Evolutionary conservation across 2,113 vertebrate genomes (phyloP).

Genomic region (Muscicapa adusta): DNA sequence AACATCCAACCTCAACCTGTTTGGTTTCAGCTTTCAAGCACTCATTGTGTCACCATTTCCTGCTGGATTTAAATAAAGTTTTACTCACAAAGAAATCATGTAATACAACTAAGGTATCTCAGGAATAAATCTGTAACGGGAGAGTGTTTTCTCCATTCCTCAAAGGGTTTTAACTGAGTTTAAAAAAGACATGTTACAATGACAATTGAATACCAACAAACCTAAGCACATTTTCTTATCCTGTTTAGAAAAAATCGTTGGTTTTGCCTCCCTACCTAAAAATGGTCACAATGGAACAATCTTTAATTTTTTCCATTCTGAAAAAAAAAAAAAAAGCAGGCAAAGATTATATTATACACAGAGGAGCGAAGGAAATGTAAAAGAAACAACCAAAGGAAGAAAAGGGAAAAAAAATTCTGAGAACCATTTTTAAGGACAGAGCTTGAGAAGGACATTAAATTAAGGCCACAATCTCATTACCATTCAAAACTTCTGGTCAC

Average conservation of each 20-base stretch:
- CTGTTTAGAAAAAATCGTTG: not conserved
- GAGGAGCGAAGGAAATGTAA: not conserved
- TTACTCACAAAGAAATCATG: not conserved
- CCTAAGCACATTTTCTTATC: not conserved
- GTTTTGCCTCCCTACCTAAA: not conserved
- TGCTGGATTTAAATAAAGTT: not conserved
- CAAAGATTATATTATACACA: not conserved
- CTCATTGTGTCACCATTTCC: not conserved
- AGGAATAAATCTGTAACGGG: not conserved
- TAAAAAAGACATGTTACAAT: not conserved
- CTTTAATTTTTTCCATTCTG: not conserved
- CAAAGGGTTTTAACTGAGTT: not conserved
- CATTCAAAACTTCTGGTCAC: not conserved
- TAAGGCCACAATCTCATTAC: not conserved
- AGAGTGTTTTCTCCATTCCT: not conserved
- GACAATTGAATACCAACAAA: not conserved
- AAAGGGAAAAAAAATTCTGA: not conserved
- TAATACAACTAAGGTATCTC: not conserved
- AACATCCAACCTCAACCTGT: not conserved
- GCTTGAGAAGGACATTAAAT: not conserved
- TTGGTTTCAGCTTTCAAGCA: not conserved
- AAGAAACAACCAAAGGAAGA: not conserved
- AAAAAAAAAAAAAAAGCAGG: not conserved
- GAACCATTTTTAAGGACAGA: not conserved
- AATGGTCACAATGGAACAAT: not conserved